Percentiles rank a stretch among this genome's conserved stretches.
Conservation (phyloP, 1,140 invertebrate species). For the Tribolium castaneum region DNA sequence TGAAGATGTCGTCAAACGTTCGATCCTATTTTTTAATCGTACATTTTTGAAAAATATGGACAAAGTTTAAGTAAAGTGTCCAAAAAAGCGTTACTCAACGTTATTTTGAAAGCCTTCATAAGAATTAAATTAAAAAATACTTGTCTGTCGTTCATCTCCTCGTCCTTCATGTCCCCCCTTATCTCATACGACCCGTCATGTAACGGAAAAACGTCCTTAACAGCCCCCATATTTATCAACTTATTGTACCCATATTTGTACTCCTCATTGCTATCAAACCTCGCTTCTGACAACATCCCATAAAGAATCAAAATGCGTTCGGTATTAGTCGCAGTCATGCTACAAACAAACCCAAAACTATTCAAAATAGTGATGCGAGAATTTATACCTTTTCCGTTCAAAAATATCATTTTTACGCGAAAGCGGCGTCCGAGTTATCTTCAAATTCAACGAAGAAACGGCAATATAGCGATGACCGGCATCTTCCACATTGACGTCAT, state of each 20-base stretch:
- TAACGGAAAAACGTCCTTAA: neutral
- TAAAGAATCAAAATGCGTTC: neutral
- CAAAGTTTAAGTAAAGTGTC: no score
- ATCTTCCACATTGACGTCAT: neutral
- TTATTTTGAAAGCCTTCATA: no score
- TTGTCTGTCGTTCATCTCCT: conserved; percentile 8
- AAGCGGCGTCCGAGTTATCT: neutral
- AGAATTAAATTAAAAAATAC: neutral
- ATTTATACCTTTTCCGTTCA: neutral
- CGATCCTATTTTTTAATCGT: no score
- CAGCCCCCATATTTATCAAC: neutral
- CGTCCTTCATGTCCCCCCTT: neutral
- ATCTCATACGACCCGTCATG: conserved; percentile 1
- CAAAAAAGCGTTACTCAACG: no score
- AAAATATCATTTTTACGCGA: neutral
- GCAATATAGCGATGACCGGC: neutral
- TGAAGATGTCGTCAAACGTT: no score
- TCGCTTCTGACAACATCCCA: neutral
- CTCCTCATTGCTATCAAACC: neutral
- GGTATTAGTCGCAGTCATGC: neutral
- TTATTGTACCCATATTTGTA: neutral
- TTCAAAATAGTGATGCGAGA: neutral
- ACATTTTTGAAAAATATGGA: no score
- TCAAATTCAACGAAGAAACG: neutral
- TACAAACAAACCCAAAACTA: neutral